Base-by-base conservation (phyloP, 2,797 vertebrate genomes). In the Sebastes reedi region DNA sequence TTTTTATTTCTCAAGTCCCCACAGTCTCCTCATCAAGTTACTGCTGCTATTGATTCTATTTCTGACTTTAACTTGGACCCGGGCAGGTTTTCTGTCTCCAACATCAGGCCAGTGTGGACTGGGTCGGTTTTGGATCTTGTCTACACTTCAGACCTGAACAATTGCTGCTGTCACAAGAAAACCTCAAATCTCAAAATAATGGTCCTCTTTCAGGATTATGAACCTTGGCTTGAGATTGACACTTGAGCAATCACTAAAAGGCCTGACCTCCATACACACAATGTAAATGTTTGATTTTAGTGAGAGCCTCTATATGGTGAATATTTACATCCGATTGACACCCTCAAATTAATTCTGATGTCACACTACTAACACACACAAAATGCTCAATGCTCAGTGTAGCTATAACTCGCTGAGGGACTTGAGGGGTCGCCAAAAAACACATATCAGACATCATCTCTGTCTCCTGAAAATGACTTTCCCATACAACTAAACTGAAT, bases 31-130 rank as follows among this genome's bases (percentile, higher is more conserved):
- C 77, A 72, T 92, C 70, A 81, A 79, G 81, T 88, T 88, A 80
- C 84, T 82, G 83, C 73, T 79, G 76, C 82, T 91, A 85, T 29
- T 84, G 84, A 83, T 84, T 91, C 88, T 90, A 91, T 94, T 94
- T 92, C 75, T 75, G 87, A 76, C 82, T 78, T 66, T 39, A 34
- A 80, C 71, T 84, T 62, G 74, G 82, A 79, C 29, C 36, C 27
- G 11, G 78, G 75, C 75, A 79, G 70, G 52, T 68, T 88, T 84
- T 87, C 81, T 67, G 73, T 88, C 87, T 87, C 86, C 80, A 72
- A 24, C 66, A 13, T 67, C 72, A 72, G 59, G 50, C 50, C 72
- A 29, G 76, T 20, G 79, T 42, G 67, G 75, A 58, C 64, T 36
- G 18, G 46, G 67, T 73, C 61, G 5, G 62, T 56, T 83, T 59